Evolutionary conservation across 92 coral and sea anemone species (phyloP).

Genomic region (Zoanthus sociatus): DNA sequence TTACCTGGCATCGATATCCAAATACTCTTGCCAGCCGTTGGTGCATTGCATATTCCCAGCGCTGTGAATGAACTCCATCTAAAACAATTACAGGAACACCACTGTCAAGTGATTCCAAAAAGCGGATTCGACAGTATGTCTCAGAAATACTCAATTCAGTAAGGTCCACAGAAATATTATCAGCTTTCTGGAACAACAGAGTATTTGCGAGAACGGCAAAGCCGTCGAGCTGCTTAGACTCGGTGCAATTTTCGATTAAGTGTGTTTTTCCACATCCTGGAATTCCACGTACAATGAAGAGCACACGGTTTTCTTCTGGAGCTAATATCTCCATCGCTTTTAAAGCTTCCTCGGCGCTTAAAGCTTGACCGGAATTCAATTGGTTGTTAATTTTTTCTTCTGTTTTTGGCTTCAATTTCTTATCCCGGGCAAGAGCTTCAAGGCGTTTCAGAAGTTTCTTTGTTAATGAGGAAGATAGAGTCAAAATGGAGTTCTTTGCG

Average conservation of each 20-base stretch:
- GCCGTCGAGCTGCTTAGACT: slow-evolving; percentile 50
- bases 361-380: slow-evolving; percentile 17
- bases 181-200: slow-evolving; percentile 80
- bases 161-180: slow-evolving; percentile 57
- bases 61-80: slow-evolving; percentile 72
- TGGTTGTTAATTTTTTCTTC: slow-evolving; percentile 43
- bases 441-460: slow-evolving; percentile 57
- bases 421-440: slow-evolving; percentile 45
- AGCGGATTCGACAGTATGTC: slow-evolving; percentile 77
- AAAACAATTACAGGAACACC: slow-evolving; percentile 65
- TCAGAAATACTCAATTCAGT: slow-evolving; percentile 82
- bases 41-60: slow-evolving; percentile 74
- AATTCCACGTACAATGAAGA: slow-evolving; percentile 82
- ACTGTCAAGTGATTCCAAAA: slow-evolving; percentile 69
- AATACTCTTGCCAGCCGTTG: slow-evolving; percentile 70
- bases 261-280: slow-evolving; percentile 84
- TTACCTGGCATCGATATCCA: slow-evolving; percentile 66
- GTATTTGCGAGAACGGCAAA: slow-evolving; percentile 63
- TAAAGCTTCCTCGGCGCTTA: slow-evolving; percentile 43
- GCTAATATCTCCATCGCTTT: neutral
- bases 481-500: slow-evolving; percentile 67
- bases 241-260: slow-evolving; percentile 72
- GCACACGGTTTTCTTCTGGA: slow-evolving; percentile 44
- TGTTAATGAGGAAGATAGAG: slow-evolving; percentile 65
- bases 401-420: slow-evolving; percentile 28